Base-by-base conservation (phyloP, 2,888 invertebrate species). In the Glaucopsyche alexis region DNA sequence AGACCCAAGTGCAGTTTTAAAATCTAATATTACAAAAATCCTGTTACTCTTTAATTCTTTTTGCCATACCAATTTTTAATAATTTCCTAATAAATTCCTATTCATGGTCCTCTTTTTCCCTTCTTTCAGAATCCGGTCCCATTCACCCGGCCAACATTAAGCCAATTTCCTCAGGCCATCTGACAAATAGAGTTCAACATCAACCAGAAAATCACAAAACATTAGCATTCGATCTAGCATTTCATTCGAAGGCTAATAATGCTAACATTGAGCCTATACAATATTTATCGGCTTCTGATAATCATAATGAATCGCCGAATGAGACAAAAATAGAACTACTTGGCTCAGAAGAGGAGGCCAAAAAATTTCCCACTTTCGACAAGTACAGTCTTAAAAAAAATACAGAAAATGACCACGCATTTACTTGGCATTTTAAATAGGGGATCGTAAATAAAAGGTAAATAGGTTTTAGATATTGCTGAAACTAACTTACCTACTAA, bases 81-180 rank as follows among this genome's bases (percentile, higher is more conserved):
- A 5, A 42, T 29, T 67, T 67, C 67, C 45, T 47, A 47, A 47
- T 19, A 16, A 67, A 47, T 29, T 67, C 29, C 74, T 85, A 83
- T 87, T 87, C 87, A 84, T 85, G 78, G 84, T 87, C 85, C 82
- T 82, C 81, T 83, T 74, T 86, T 87, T 87, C 84, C 80, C 76
- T 81, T 84, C 82, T 89, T 89, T 84, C 89, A 89, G 89, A 86
- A 72, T 77, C 77, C 76, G 80, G 80, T 78, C 80, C 81, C 78
- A 80, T 78, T 78, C 82, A 76, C 73, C 83, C 79, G 80, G 75
- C 79, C 81, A 83, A 79, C 77, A 80, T 79, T 79, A 80, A 79
- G 38, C 67, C 72, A 76, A 72, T 74, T 72, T 66, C 72, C 67
- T 52, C 78, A 75, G 81, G 78, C 78, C 75, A 78, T 81, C 79